Base-by-base conservation (phyloP, 2,888 invertebrate genomes). In the Rhagophthalmus giganteus region DNA sequence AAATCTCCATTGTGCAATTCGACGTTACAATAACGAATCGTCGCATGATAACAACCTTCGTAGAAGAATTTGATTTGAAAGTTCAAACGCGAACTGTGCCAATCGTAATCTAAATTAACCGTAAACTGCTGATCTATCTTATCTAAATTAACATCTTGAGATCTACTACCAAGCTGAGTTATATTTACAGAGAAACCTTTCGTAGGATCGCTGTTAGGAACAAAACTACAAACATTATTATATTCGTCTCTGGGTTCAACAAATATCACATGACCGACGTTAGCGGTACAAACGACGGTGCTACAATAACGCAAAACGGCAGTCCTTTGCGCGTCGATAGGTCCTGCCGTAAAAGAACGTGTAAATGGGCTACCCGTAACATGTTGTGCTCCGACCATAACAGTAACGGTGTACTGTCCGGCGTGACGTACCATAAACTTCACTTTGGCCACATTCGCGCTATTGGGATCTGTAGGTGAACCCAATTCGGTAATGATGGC, bases 371-470 rank as follows among this genome's bases (percentile, higher is more conserved):
- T 91, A 59, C 93, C 93, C 52, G 86, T 83, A 41, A 94, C 87
- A 64, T 87, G 85, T 66, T 85, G 87, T 53, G 86, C 86, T 48
- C 86, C 90, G 50, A 94, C 88, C 74, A 90, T 82, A 45, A 95
- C 84, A 35, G 88, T 87, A 60, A 96, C 87, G 67, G 85, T 83
- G 76, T 96, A 95, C 62, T 88, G 85, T 20, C 95, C 95, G 11
- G 94, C 90, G 61, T 89, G 88, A 58, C 94, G 85, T 54, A 94
- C 94, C 3, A 92, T 93, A 77, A 95, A 96, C 72, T 93, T 92
- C 42, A 92, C 91, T 64, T 88, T 86, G 40, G 92, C 92, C 30
- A 88, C 84, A 75, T 95, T 90, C 45, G 90, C 91, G 68, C 85
- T 85, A 65, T 87, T 84, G 11, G 92, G 90, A 74, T 93, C 90